Base-by-base conservation (phyloP, 2,113 vertebrate genomes). In the Festucalex cinctus region DNA sequence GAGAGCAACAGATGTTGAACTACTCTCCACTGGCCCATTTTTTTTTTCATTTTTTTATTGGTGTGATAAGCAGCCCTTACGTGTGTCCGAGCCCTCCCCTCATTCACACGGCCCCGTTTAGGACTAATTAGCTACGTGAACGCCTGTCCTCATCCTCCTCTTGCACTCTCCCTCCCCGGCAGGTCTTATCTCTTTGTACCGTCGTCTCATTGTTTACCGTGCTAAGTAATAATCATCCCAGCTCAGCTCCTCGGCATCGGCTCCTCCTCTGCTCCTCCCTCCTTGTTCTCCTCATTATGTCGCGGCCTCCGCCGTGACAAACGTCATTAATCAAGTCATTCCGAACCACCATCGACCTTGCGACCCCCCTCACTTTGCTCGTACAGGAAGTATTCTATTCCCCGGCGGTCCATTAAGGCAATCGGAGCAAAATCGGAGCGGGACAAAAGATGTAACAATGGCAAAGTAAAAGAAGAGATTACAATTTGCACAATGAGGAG, bases 1-100 rank as follows among this genome's bases (percentile, higher is more conserved):
- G 65, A 68, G 80, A 85, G 83, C 85, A 90, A 90, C 92, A 93
- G 91, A 92, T 93, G 91, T 89, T 85, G 63, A 83, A 81, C 75
- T 84, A 62, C 83, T 83, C 81, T 79, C 66, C 63, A 36, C 75
- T 43, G 65, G 48, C 35, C 77, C 75, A 64, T 82, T 88, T 87
- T 86, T 88, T 41, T 39, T 39, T 39, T 39, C 12, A 10, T n/a
- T n/a, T n/a, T n/a, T n/a, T n/a, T n/a, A n/a, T n/a, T n/a, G n/a
- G 77, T 86, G 76, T 62, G 71, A 78, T 74, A 67, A 82, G 73
- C 81, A 83, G 70, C 82, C 74, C 75, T 87, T 32, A 88, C 86
- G 86, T 90, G 90, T 89, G 86, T 88, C 85, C 71, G 83, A 62
- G 82, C 73, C 83, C 86, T 84, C 87, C 89, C 82, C 80, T 83